Conservation (phyloP, 2,888 invertebrate species). For the Plagodis pulveraria region DNA sequence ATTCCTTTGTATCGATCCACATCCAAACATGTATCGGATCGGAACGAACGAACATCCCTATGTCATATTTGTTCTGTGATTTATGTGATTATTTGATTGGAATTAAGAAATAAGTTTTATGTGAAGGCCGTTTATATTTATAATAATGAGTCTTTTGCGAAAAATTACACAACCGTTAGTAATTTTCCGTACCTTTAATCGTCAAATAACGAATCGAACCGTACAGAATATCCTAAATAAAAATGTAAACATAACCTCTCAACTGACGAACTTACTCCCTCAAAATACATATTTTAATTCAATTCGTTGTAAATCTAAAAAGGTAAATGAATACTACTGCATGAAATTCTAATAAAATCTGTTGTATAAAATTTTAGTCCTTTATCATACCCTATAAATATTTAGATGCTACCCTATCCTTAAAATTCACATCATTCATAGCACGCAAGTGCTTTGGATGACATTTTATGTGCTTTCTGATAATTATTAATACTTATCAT, state of each 20-base stretch:
- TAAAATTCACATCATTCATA: too few species aligned
- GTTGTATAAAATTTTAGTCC: too few species aligned
- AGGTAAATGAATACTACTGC: slow-evolving; percentile 47
- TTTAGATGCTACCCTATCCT: too few species aligned
- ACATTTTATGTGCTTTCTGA: too few species aligned
- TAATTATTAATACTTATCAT: too few species aligned
- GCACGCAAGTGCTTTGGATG: too few species aligned
- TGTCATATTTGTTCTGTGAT: slow-evolving; percentile 2
- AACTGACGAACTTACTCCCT: slow-evolving; percentile 31
- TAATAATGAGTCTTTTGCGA: slow-evolving; percentile 49
- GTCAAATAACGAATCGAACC: slow-evolving; percentile 33
- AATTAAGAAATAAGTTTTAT: neutral
- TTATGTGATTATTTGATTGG: slow-evolving; percentile 4
- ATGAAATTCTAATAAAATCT: too few species aligned
- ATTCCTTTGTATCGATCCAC: too few species aligned
- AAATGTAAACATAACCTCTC: slow-evolving; percentile 58
- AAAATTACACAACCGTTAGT: slow-evolving; percentile 36
- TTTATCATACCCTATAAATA: too few species aligned
- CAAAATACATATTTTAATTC: slow-evolving; percentile 38
- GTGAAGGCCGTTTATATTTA: too few species aligned
- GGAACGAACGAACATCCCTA: too few species aligned
- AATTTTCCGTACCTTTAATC: slow-evolving; percentile 31
- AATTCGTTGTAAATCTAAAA: slow-evolving; percentile 66
- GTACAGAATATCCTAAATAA: slow-evolving; percentile 42
- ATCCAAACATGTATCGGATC: too few species aligned